Conservation (phyloP, 2,797 vertebrate genomes). For the Crocodylus rhombifer region DNA sequence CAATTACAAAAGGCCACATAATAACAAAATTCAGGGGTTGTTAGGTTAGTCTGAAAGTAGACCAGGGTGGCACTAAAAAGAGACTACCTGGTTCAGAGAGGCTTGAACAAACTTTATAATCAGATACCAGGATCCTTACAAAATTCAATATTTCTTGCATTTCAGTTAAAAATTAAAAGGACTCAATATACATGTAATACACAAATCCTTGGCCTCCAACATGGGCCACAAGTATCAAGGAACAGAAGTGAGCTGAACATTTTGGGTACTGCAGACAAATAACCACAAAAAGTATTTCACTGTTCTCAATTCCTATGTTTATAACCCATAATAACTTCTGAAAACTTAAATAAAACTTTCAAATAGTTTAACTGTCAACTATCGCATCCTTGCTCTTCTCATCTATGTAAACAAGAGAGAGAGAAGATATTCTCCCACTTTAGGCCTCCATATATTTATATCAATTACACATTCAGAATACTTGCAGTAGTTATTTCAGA, state of each 20-base stretch:
- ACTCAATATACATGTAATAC: no score
- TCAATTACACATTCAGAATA: neutral
- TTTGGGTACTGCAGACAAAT: neutral
- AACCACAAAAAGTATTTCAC: neutral
- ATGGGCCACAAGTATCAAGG: neutral
- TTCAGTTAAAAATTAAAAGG: neutral
- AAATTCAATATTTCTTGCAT: neutral
- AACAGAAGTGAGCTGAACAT: neutral
- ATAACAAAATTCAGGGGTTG: neutral
- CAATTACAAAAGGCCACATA: neutral
- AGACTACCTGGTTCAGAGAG: no score
- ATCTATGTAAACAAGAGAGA: neutral
- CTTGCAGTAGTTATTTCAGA: neutral
- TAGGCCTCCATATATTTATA: neutral
- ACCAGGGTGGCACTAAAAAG: neutral
- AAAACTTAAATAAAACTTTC: neutral
- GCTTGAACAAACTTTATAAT: no score
- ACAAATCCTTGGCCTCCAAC: neutral
- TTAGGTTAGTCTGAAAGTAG: neutral
- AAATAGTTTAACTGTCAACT: neutral
- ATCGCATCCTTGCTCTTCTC: neutral
- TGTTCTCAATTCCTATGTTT: neutral
- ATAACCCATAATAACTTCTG: neutral
- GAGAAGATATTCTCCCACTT: neutral
- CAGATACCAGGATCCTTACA: no score